Percentiles rank a stretch among this genome's conserved stretches.
phyloP scores from a whole-genome alignment of 2,113 vertebrate species.

The Illadopsis cleaveri region DNA sequence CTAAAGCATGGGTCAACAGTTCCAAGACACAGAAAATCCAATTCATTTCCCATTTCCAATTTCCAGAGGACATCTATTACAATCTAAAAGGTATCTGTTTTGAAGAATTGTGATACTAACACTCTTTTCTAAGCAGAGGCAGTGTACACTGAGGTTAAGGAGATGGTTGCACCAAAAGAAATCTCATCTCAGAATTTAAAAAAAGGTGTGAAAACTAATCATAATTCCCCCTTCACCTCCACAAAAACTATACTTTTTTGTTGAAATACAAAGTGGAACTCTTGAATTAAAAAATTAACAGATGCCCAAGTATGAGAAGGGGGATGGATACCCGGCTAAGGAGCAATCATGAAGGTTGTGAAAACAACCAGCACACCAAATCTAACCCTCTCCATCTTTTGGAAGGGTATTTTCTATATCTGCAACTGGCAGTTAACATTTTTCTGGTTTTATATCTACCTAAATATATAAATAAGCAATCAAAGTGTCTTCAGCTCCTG shows the following conservation, averaged over 20 bases:
- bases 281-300: background rate
- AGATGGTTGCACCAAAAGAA: background rate
- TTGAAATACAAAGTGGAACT: background rate
- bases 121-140: background rate
- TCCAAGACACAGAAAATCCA: constrained; percentile 5
- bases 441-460: background rate
- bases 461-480: background rate
- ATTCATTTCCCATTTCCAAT: constrained; percentile 33
- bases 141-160: background rate
- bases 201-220: background rate
- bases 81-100: background rate
- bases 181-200: background rate
- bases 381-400: background rate
- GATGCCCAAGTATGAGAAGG: background rate
- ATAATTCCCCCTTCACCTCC: background rate
- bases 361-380: background rate
- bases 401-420: background rate
- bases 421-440: background rate
- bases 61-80: background rate
- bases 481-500: background rate
- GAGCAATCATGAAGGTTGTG: background rate
- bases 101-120: constrained; percentile 6
- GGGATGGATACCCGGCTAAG: background rate
- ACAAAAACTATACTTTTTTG: background rate
- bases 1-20: constrained; percentile 9